phyloP scores from a whole-genome alignment of 2,888 invertebrate genomes.

The Thera obeliscata region DNA sequence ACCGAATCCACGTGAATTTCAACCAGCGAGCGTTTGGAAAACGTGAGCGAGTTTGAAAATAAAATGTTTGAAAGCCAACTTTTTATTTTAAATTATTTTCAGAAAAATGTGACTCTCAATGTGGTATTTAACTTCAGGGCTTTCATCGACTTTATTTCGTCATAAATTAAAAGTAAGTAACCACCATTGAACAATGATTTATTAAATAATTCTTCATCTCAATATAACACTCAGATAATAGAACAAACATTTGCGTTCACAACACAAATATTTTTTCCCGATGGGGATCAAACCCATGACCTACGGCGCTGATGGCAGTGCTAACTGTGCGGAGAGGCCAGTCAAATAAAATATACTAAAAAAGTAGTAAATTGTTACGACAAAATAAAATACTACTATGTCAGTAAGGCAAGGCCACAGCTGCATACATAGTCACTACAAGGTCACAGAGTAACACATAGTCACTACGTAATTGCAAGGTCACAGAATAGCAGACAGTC shows the following conservation, averaged over 20 bases:
- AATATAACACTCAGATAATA: no score
- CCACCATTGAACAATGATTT: no score
- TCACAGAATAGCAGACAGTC: constrained; percentile 24
- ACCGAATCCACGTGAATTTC: not conserved
- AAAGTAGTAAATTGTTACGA: not conserved
- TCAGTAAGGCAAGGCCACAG: constrained; percentile 18
- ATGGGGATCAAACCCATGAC: no score
- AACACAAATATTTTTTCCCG: no score
- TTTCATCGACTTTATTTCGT: not conserved
- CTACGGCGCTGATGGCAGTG: no score
- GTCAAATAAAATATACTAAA: not conserved
- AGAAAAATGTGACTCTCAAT: not conserved
- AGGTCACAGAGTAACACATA: constrained; percentile 20
- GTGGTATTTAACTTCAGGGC: not conserved
- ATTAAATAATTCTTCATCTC: no score
- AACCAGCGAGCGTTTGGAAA: not conserved
- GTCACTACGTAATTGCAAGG: constrained; percentile 25
- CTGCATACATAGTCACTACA: constrained; percentile 11
- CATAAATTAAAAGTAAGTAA: no score
- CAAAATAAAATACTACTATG: constrained; percentile 2
- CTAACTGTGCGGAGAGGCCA: no score
- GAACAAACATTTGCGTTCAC: no score
- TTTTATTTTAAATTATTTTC: not conserved
- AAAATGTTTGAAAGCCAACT: not conserved
- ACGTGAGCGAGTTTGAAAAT: constrained; percentile 8